Conservation (phyloP, 2,797 vertebrate genomes). For the Rhinatrema bivittatum region DNA sequence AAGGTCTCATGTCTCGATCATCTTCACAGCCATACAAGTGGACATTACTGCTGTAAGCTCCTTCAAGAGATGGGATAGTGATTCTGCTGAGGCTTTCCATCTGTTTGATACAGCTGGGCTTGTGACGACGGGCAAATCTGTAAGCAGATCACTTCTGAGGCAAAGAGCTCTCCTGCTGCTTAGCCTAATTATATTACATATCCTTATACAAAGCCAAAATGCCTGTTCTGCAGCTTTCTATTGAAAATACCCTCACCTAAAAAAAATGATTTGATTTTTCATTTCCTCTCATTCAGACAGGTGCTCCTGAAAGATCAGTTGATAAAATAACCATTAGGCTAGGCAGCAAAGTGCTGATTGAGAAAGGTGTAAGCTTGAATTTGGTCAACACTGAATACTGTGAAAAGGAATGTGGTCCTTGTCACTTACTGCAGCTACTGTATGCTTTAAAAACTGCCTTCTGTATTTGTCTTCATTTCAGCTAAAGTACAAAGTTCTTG, state of each 20-base stretch:
- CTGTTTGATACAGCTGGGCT: conserved; percentile 28
- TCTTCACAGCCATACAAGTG: conserved; percentile 35
- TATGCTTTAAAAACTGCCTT: conserved; percentile 54
- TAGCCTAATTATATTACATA: conserved; percentile 18
- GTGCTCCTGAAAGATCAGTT: conserved; percentile 11
- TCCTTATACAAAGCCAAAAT: no score
- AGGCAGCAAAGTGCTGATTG: conserved; percentile 10
- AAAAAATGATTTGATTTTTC: no score
- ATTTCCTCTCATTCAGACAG: conserved; percentile 26
- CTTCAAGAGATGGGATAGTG: conserved; percentile 26
- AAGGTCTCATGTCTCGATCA: conserved; percentile 23
- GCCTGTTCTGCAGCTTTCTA: conserved; percentile 7
- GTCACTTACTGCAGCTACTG: conserved; percentile 45
- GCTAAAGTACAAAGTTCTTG: conserved; percentile 47
- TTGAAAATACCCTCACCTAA: conserved; percentile 13
- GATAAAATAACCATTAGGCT: conserved; percentile 15
- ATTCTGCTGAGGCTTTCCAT: conserved; percentile 36
- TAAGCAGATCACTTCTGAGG: conserved; percentile 23
- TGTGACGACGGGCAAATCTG: conserved; percentile 15
- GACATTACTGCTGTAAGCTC: conserved; percentile 32
- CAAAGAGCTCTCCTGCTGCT: conserved; percentile 23
- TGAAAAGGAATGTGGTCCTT: conserved; percentile 43
- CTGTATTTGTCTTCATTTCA: conserved; percentile 45
- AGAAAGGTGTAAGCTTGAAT: conserved; percentile 47
- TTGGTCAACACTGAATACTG: conserved; percentile 49